Percentiles rank a stretch among this genome's conserved stretches.
These are phyloP conservation scores for Eupithecia insigniata DNA, from an alignment of 2,888 invertebrate genomes.

Conservation along the genomic window DNA sequence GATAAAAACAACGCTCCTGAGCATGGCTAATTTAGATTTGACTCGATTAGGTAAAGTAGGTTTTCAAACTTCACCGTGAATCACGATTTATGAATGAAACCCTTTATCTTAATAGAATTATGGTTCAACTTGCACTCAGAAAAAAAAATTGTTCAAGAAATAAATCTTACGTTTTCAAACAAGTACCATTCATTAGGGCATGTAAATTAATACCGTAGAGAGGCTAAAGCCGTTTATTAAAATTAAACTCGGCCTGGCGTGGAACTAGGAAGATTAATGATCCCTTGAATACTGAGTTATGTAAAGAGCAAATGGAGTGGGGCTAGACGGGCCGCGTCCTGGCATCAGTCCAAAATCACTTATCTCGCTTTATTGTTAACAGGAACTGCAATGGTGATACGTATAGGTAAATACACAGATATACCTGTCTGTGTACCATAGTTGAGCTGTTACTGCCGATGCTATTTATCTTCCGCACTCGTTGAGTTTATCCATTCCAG, in stretches of 20 bases:
- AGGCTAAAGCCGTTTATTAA: slow-evolving; percentile 80
- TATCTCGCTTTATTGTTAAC: slow-evolving; percentile 74
- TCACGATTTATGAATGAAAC: slow-evolving; percentile 39
- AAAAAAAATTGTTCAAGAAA: slow-evolving; percentile 46
- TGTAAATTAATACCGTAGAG: slow-evolving; percentile 76
- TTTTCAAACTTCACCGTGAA: slow-evolving; percentile 37
- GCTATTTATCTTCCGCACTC: slow-evolving; percentile 50
- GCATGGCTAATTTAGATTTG: slow-evolving; percentile 45
- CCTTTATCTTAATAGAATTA: slow-evolving; percentile 39
- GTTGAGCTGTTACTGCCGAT: slow-evolving; percentile 46
- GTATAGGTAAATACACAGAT: slow-evolving; percentile 40
- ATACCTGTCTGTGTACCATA: background rate
- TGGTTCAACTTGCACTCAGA: slow-evolving; percentile 29
- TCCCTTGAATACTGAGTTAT: slow-evolving; percentile 82
- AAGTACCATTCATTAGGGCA: slow-evolving; percentile 70
- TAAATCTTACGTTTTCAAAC: slow-evolving; percentile 60
- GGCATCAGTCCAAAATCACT: slow-evolving; percentile 82
- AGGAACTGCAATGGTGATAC: slow-evolving; percentile 53
- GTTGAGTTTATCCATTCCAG: slow-evolving; percentile 42
- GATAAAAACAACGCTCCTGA: slow-evolving; percentile 40
- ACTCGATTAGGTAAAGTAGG: slow-evolving; percentile 38
- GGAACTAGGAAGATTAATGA: slow-evolving; percentile 83
- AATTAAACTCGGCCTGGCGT: slow-evolving; percentile 81
- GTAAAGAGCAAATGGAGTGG: slow-evolving; percentile 82
- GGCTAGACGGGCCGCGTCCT: slow-evolving; percentile 74